Base-by-base conservation (phyloP, 2,797 vertebrate genomes). In the Xiphorhynchus erythropygius region DNA sequence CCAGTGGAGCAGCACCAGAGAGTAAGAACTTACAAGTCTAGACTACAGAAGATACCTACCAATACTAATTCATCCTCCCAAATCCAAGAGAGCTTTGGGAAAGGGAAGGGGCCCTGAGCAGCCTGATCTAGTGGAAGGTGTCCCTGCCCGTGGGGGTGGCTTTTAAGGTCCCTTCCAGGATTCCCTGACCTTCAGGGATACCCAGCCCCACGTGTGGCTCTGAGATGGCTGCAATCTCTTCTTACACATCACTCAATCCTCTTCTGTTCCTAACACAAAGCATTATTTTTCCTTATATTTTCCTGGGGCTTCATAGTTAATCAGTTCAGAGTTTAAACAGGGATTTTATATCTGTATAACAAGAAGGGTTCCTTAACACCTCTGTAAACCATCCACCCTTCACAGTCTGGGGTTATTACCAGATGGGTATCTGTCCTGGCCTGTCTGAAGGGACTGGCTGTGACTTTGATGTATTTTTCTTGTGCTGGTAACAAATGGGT, bases 401-500 rank as follows among this genome's bases (percentile, higher is more conserved):
- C 92, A 32, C 87, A 87, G 63, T 23, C 24, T 63, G 87, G 94
- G 82, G 87, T 62, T 94, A 90, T 78, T 74, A 67, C 69, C 96
- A 96, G 91, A 94, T 95, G 94, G 93, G 88, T 89, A 91, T 94
- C 84, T 94, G 59, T 87, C 4, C 39, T 87, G 67, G 74, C 56
- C 87, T 62, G 84, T 85, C 94, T 90, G 60, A 89, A 73, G 95
- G 90, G 74, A 92, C 83, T 82, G 70, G 76, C 82, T 94, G 82
- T 90, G 95, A 95, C 60, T 84, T 94, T 53, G 62, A 95, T 87
- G 84, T 91, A 87, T 94, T 96, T 94, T 91, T 94, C 62, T 44
- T 90, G 3, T 59, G 71, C 63, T 86, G 94, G 80, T 95, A 95
- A 95, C 97, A 97, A 97, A 97, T 83, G 96, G 92, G 94, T 96